phyloP scores from a whole-genome alignment of 2,888 invertebrate genomes.

The Silvanus unidentatus region DNA sequence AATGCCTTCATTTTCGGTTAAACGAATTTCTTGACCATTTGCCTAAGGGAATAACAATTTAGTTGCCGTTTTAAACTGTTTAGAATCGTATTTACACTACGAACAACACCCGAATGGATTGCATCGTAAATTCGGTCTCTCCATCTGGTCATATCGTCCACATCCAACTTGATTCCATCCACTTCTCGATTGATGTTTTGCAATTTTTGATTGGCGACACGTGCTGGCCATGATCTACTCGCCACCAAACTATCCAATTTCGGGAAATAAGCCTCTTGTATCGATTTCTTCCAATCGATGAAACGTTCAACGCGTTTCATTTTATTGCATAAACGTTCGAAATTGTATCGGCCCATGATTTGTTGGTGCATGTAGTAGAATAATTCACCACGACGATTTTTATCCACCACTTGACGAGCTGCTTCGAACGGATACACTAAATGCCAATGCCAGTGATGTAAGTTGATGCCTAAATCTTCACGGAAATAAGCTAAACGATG shows the following conservation, averaged over 20 bases:
- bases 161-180: slow-evolving; percentile 61
- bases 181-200: slow-evolving; percentile 61
- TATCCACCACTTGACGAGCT: slow-evolving; percentile 56
- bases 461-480: slow-evolving; percentile 78
- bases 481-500: slow-evolving; percentile 79
- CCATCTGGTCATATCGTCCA: slow-evolving; percentile 71
- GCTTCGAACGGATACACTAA: slow-evolving; percentile 77
- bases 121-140: slow-evolving; percentile 66
- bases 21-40: slow-evolving; percentile 50
- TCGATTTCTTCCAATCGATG: slow-evolving; percentile 62
- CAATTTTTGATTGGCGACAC: slow-evolving; percentile 53
- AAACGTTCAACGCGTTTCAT: slow-evolving; percentile 58
- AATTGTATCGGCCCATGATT: slow-evolving; percentile 60
- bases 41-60: slow-evolving; percentile 44
- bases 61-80: slow-evolving; percentile 23
- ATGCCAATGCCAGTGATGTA: slow-evolving; percentile 92
- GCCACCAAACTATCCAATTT: slow-evolving; percentile 75
- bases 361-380: slow-evolving; percentile 78
- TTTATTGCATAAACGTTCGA: slow-evolving; percentile 68
- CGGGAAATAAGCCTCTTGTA: slow-evolving; percentile 76
- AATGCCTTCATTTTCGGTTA: slow-evolving; percentile 67
- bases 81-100: slow-evolving; percentile 47
- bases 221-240: slow-evolving; percentile 69
- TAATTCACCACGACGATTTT: slow-evolving; percentile 72
- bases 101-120: slow-evolving; percentile 58